Conservation (phyloP, 2,888 invertebrate species). For the Drosophila meridiana region DNA sequence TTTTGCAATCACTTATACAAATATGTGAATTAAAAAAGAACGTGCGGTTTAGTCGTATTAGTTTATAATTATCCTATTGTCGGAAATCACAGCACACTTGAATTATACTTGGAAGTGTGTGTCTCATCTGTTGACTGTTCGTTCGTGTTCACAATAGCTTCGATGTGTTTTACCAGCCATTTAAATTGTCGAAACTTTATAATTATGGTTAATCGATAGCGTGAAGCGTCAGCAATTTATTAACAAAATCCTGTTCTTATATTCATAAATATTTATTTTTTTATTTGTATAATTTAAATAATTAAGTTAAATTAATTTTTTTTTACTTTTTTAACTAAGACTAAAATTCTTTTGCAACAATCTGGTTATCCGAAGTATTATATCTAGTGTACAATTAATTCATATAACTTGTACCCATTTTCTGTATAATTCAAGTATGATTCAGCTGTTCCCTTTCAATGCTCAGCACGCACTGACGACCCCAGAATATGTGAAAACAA, state of each 20-base stretch:
- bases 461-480: constrained; percentile 24
- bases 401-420: not conserved
- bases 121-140: not conserved
- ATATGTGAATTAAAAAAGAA: not conserved
- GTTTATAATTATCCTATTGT: constrained; percentile 11
- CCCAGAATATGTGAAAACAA: constrained; percentile 13
- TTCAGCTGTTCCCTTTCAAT: constrained; percentile 13
- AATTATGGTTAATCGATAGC: constrained; percentile 10
- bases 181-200: constrained; percentile 9
- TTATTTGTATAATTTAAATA: not conserved
- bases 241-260: not conserved
- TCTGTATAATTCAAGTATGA: not conserved
- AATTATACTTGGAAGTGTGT: not conserved
- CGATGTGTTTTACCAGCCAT: not conserved
- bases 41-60: not conserved
- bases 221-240: constrained; percentile 10
- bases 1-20: not conserved
- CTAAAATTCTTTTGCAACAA: not conserved
- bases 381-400: not conserved
- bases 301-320: not conserved
- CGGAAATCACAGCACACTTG: not conserved
- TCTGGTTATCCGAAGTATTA: not conserved
- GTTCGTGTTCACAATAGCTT: not conserved
- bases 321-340: not conserved
- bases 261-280: not conserved